Evolutionary conservation across 2,797 vertebrate species (phyloP).

Genomic region (Chrysocyon brachyurus): DNA sequence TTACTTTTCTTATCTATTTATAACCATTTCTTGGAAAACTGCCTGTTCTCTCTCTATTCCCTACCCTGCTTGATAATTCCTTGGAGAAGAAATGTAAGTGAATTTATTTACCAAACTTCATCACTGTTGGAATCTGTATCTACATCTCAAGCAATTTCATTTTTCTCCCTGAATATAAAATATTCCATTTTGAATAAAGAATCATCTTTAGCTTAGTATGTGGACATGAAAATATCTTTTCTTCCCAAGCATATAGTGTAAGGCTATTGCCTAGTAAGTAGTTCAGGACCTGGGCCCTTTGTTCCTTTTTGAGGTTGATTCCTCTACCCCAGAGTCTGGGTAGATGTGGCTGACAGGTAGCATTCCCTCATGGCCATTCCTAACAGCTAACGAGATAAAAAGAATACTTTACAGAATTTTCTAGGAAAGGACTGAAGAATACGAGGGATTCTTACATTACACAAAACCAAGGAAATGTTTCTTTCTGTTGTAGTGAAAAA

Average conservation of each 20-base stretch:
- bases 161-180: slow-evolving; percentile 57
- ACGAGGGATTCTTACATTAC: neutral
- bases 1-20: slow-evolving; percentile 51
- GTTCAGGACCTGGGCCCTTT: neutral
- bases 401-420: slow-evolving; percentile 6
- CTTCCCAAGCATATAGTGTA: neutral
- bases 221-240: slow-evolving; percentile 42
- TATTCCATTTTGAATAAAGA: slow-evolving; percentile 80
- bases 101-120: slow-evolving; percentile 75
- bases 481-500: neutral
- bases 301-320: slow-evolving; percentile 11
- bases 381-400: slow-evolving; percentile 21
- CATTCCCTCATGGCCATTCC: neutral
- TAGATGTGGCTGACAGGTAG: neutral
- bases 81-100: neutral
- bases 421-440: neutral
- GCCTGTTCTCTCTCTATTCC: neutral
- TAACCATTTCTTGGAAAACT: neutral
- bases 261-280: neutral
- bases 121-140: neutral
- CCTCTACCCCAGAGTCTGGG: neutral
- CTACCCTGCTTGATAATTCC: neutral
- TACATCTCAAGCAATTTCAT: neutral
- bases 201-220: slow-evolving; percentile 60
- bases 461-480: neutral